Percentiles rank a stretch among this genome's conserved stretches.
These are phyloP conservation scores for Bhutanitis thaidina DNA, from an alignment of 2,888 invertebrate genomes.

Conservation along the genomic window DNA sequence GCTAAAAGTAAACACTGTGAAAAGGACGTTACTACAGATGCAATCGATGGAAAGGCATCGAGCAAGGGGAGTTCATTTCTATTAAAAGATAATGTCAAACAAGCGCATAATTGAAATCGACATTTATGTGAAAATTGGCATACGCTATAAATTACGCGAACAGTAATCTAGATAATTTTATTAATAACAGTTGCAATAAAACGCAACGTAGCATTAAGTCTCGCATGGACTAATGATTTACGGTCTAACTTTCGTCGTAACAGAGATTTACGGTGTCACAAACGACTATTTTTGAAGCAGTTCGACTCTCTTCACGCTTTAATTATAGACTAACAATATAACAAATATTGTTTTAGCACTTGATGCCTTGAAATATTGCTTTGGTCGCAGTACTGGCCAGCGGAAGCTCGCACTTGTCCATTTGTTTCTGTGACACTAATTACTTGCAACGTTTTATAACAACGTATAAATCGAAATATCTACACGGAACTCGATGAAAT, in stretches of 20 bases:
- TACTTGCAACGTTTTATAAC: conserved; percentile 26
- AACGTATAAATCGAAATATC: conserved; percentile 26
- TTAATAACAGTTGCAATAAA: conserved; percentile 60
- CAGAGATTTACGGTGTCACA: conserved; percentile 70
- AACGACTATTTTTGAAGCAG: conserved; percentile 64
- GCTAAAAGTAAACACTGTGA: background rate
- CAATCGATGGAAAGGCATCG: background rate
- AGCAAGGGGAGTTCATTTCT: conserved; percentile 2
- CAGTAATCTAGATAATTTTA: conserved; percentile 53
- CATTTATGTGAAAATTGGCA: conserved; percentile 26
- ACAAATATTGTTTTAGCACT: conserved; percentile 60
- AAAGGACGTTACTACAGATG: background rate
- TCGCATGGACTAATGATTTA: conserved; percentile 60
- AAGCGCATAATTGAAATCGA: conserved; percentile 7
- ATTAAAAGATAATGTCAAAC: conserved; percentile 14
- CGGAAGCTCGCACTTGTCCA: conserved; percentile 28
- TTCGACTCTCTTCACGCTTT: conserved; percentile 69
- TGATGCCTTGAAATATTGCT: conserved; percentile 56
- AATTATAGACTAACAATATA: conserved; percentile 71
- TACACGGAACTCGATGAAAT: conserved; percentile 23
- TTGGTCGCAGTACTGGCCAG: conserved; percentile 34
- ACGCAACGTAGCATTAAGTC: conserved; percentile 63
- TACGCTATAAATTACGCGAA: conserved; percentile 48
- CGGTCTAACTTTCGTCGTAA: conserved; percentile 62
- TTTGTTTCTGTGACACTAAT: conserved; percentile 29